Percentiles rank a stretch among this genome's conserved stretches.
Conservation (phyloP, 1,140 invertebrate genomes). For the Drosophila punjabiensis region DNA sequence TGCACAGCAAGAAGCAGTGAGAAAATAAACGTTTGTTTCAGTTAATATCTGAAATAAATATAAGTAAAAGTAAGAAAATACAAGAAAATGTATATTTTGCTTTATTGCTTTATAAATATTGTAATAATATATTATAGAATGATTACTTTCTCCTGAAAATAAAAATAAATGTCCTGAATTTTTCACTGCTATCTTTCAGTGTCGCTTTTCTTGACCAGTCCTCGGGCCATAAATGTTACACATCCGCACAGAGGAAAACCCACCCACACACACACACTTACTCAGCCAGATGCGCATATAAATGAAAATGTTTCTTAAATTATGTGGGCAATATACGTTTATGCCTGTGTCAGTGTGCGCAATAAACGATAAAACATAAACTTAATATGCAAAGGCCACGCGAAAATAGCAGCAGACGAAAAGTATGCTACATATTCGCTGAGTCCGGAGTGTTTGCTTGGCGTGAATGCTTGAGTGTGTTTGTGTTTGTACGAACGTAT, state of each 20-base stretch:
- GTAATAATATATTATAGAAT: too few species aligned
- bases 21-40: background rate
- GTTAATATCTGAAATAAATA: background rate
- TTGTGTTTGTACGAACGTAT: slow-evolving; percentile 1
- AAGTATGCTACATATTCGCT: slow-evolving; percentile 47
- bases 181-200: background rate
- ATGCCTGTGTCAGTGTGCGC: slow-evolving; percentile 57
- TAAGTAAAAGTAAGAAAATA: background rate
- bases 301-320: slow-evolving; percentile 76
- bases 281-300: slow-evolving; percentile 30
- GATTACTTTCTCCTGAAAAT: background rate
- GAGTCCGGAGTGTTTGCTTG: background rate
- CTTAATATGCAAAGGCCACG: slow-evolving; percentile 71
- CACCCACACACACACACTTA: slow-evolving; percentile 25
- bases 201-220: slow-evolving; percentile 42
- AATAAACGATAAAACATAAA: slow-evolving; percentile 75
- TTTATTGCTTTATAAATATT: background rate
- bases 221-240: slow-evolving; percentile 52
- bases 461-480: slow-evolving; percentile 7
- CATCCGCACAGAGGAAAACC: slow-evolving; percentile 29
- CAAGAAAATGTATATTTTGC: too few species aligned
- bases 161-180: too few species aligned
- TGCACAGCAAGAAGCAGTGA: background rate
- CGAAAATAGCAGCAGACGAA: slow-evolving; percentile 51
- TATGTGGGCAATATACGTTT: slow-evolving; percentile 71